Evolutionary conservation across 2,113 vertebrate species (phyloP).

Genomic region (Excalfactoria chinensis): DNA sequence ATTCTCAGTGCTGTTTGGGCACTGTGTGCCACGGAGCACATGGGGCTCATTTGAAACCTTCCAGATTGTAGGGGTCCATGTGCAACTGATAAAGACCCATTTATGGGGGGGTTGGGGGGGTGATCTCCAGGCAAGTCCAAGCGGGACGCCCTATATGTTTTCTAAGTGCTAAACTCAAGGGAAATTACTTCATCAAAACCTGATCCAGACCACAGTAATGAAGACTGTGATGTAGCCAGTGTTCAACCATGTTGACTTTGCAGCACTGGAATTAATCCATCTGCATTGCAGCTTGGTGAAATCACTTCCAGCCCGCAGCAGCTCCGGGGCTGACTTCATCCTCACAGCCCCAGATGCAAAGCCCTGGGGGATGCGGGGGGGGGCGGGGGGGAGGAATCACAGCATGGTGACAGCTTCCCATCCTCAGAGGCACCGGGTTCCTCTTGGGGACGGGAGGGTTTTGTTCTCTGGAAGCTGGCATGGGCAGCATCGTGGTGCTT

Average conservation of each 20-base stretch:
- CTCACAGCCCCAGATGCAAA: conserved; percentile 67
- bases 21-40: conserved; percentile 70
- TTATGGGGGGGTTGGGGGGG: conserved; percentile 58
- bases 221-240: conserved; percentile 75
- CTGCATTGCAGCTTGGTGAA: conserved; percentile 84
- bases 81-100: conserved; percentile 80
- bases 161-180: conserved; percentile 84
- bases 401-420: background rate
- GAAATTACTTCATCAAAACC: conserved; percentile 90
- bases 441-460: background rate
- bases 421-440: background rate
- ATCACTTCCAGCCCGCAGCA: conserved; percentile 86
- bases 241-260: conserved; percentile 87
- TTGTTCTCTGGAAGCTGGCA: background rate
- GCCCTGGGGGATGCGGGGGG: background rate
- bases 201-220: conserved; percentile 79
- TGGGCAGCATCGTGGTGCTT: background rate
- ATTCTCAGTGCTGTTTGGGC: conserved; percentile 37
- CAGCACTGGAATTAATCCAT: conserved; percentile 86
- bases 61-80: conserved; percentile 67
- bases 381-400: background rate
- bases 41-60: conserved; percentile 76
- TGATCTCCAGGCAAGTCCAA: conserved; percentile 64
- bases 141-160: conserved; percentile 80
- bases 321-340: conserved; percentile 80